Conservation (phyloP, 2,888 invertebrate genomes). For the Drosophila demipolita region DNA sequence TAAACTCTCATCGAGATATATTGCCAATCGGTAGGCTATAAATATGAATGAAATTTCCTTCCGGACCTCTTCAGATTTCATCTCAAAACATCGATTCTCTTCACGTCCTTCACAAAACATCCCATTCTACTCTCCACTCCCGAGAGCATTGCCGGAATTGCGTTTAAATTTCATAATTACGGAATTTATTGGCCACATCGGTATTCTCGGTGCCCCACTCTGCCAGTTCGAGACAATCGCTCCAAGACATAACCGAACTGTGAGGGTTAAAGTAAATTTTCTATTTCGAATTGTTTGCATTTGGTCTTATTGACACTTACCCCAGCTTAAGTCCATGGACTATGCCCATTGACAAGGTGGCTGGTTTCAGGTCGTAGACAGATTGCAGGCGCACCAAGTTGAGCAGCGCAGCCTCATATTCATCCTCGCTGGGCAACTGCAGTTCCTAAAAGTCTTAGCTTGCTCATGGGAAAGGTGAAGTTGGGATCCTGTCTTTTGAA, state of each 20-base stretch:
- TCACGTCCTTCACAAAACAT: constrained; percentile 11
- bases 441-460: constrained; percentile 23
- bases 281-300: constrained; percentile 35
- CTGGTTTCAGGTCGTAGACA: constrained; percentile 87
- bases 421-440: constrained; percentile 73
- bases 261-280: constrained; percentile 21
- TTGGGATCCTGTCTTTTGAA: too few species aligned
- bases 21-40: constrained; percentile 35
- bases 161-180: constrained; percentile 95
- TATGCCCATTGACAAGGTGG: constrained; percentile 86
- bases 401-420: constrained; percentile 73
- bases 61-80: constrained; percentile 17
- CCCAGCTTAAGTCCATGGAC: constrained; percentile 83
- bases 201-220: constrained; percentile 91
- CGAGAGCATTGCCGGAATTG: constrained; percentile 2
- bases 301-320: constrained; percentile 44
- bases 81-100: constrained; percentile 35
- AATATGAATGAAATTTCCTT: constrained; percentile 48
- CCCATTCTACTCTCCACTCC: background rate
- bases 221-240: constrained; percentile 81
- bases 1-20: constrained; percentile 65
- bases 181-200: constrained; percentile 94
- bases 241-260: constrained; percentile 82
- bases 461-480: too few species aligned
- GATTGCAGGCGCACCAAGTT: constrained; percentile 86